Conservation (phyloP, 2,797 vertebrate genomes). For the Acanthornis magna region DNA sequence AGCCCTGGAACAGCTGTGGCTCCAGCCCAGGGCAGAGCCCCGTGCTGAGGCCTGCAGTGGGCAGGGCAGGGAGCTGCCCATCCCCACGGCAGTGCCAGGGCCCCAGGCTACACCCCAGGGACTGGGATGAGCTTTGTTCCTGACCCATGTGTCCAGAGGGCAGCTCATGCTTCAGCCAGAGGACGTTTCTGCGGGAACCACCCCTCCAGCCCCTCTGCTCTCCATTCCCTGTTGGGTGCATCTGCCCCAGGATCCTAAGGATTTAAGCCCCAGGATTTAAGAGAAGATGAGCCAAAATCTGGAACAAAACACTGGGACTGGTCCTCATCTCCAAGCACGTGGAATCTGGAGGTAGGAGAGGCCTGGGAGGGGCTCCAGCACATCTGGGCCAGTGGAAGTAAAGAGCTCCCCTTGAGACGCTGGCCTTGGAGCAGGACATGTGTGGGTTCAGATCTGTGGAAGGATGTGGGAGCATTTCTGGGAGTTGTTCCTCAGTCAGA, state of each 20-base stretch:
- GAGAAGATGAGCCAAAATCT: not conserved
- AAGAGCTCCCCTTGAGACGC: not conserved
- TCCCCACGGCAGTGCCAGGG: not conserved
- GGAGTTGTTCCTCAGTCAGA: not conserved
- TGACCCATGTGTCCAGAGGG: not conserved
- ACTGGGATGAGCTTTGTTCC: not conserved
- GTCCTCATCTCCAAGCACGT: not conserved
- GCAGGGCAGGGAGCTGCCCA: not conserved
- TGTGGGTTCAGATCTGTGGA: no score
- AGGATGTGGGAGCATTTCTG: not conserved
- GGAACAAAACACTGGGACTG: not conserved
- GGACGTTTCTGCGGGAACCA: not conserved
- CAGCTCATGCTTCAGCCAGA: not conserved
- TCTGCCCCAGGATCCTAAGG: not conserved
- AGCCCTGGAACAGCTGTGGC: not conserved
- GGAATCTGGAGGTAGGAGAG: not conserved
- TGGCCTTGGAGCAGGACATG: not conserved
- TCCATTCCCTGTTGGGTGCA: fast-evolving
- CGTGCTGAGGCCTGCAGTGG: no score
- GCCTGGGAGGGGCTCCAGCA: not conserved
- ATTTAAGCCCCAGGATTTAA: not conserved
- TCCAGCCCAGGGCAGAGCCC: not conserved
- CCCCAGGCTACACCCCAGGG: not conserved
- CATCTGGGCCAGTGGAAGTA: not conserved
- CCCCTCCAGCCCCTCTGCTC: not conserved